Conservation (phyloP, 1,140 invertebrate genomes). For the Bombus pascuorum region DNA sequence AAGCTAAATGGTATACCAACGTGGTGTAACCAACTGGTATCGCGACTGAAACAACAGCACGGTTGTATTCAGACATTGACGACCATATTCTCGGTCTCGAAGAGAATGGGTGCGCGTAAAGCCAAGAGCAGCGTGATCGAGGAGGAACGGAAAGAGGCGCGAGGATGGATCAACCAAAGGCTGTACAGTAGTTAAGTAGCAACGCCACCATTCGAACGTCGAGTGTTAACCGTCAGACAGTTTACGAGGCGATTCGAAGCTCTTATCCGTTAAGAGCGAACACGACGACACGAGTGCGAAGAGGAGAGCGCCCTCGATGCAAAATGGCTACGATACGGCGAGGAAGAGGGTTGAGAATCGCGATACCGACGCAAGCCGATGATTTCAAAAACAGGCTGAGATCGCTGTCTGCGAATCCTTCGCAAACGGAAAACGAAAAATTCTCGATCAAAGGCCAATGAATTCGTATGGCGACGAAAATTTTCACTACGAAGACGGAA, state of each 20-base stretch:
- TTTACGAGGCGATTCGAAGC: slow-evolving; percentile 56
- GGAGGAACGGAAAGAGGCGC: slow-evolving; percentile 4
- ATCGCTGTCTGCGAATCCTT: neutral
- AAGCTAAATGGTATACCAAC: neutral
- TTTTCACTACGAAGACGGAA: neutral
- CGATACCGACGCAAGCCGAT: neutral
- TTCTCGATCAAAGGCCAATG: neutral
- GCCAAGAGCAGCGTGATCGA: too few relatives aligned
- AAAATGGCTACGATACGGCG: neutral
- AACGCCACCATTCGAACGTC: slow-evolving; percentile 45
- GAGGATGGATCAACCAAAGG: neutral
- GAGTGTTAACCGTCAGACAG: slow-evolving; percentile 56
- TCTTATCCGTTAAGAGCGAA: slow-evolving; percentile 48
- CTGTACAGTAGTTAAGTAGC: slow-evolving; percentile 53
- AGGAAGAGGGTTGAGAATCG: too few relatives aligned
- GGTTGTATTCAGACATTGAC: too few relatives aligned
- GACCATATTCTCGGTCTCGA: slow-evolving; percentile 8
- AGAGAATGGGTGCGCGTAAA: slow-evolving; percentile 18
- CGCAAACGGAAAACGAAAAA: slow-evolving; percentile 49
- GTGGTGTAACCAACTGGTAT: neutral
- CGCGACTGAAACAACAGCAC: neutral
- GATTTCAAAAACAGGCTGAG: slow-evolving; percentile 55
- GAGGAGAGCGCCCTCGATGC: neutral
- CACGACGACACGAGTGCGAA: slow-evolving; percentile 19
- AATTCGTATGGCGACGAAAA: neutral